Evolutionary conservation across 2,888 invertebrate species (phyloP), one percentile per base, ranked within the genome.

Genomic region (Sepioteuthis lessoniana): DNA sequence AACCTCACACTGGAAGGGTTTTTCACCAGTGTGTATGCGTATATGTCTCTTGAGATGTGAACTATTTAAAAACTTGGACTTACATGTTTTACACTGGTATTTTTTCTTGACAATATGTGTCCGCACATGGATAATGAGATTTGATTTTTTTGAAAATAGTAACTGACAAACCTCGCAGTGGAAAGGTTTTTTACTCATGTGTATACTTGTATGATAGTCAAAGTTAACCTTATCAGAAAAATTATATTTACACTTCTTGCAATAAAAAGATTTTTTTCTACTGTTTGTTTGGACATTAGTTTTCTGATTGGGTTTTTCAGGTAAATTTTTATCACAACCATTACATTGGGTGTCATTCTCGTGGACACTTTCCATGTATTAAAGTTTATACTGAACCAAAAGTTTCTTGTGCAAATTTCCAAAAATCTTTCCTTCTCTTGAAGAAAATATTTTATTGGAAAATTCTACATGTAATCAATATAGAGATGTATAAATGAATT

Each of bases 1-100:
- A n/a, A 46, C 8, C 16, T 92, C 42, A n/a, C 92, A 92, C 16
- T 42, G 42, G 28, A 92, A 92, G n/a, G 42, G 92, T 92, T 92
- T 92, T 46, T 92, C 92, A 19, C 92, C 92, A 42, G 92, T 47
- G 47, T 92, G 92, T 92, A 47, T 92, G 19, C 47, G 42, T 47
- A 47, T 47, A 10, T 92, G 92, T 92, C 42, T 28, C 46, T 47
- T 92, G n/a, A 92, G 92, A 5, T 47, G 46, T 31, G 92, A 92
- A 47, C 47, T 92, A 4, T 47, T 92, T n/a, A 42, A 31, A 46
- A 47, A 92, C n/a, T 47, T 31, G 5, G 42, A n/a, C 7, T 46
- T 21, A 92, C 92, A 92, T 7, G 47, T 38, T 8, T 92, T 46
- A 92, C 92, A 92, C 21, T 46, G 46, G 21, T n/a, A 92, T 92